Base-by-base conservation (phyloP, 2,888 invertebrate genomes). In the Catocala nupta region DNA sequence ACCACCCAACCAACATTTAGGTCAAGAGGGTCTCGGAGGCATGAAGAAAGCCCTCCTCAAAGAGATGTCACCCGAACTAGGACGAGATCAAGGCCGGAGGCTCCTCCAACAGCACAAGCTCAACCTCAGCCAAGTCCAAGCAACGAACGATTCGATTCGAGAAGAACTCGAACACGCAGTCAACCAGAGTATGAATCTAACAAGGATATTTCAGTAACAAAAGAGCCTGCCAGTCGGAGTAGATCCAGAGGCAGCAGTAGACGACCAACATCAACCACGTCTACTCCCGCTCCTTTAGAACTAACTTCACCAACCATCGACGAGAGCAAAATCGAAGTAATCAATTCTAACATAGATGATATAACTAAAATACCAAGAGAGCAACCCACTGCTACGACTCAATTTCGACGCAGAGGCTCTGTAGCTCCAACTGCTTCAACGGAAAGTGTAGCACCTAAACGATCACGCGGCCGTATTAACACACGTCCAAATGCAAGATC, bases 71-170 rank as follows among this genome's bases (percentile, higher is more conserved):
- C 81, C 43, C 81, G 87, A 67, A 81, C 83, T 0, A 87, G 90
- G 76, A 84, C 85, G n/a, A 84, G 89, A 78, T 87, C 79, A 67
- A 87, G 85, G 75, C 80, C 84, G 59, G 81, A 83, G 56, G 70
- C 73, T 55, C 68, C 78, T 45, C 71, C 80, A 47, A 71, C 71
- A 54, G 75, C 81, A 68, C 73, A 77, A 49, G 82, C 83, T 70
- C 76, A 81, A 70, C 75, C 82, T 70, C 70, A 75, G 67, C 69
- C 82, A 71, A 66, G 45, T 59, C 81, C 71, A 73, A 83, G 81
- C 59, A 90, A 84, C 84, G 91, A 91, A 84, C 87, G 88, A 86
- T 90, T 90, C 68, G 87, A 91, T 81, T 88, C 90, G 33, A 88
- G 89, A 86, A 91, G 86, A 80, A 89, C 88, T 79, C 89, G 93